phyloP scores from a whole-genome alignment of 2,113 vertebrate species.

The Pollimyrus isidori region DNA sequence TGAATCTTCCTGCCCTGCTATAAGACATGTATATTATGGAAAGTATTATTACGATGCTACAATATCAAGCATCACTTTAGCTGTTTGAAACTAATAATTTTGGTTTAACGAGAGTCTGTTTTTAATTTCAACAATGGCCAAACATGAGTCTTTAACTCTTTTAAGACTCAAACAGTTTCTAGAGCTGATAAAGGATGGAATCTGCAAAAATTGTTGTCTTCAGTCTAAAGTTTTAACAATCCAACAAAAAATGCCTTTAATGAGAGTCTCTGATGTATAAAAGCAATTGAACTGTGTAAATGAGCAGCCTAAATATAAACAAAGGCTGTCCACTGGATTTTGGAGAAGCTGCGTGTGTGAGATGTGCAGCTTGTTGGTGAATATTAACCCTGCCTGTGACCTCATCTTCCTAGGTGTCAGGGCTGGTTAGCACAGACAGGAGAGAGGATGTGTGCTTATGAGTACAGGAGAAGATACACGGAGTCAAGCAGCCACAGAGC shows the following conservation, averaged over 20 bases:
- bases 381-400: constrained; percentile 13
- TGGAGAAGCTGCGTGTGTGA: background rate
- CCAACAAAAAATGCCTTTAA: background rate
- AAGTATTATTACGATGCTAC: background rate
- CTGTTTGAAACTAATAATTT: background rate
- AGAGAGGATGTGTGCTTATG: background rate
- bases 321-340: background rate
- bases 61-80: background rate
- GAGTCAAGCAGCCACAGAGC: background rate
- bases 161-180: background rate
- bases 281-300: background rate
- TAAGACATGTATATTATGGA: background rate
- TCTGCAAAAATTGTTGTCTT: background rate
- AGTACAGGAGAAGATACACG: background rate
- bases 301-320: background rate
- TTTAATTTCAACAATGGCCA: background rate
- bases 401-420: background rate
- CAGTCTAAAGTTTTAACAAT: background rate
- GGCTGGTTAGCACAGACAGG: background rate
- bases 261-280: background rate
- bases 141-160: background rate
- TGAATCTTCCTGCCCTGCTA: background rate
- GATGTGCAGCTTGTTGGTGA: background rate
- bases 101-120: background rate
- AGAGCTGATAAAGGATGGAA: background rate